Evolutionary conservation across 2,888 invertebrate genomes (phyloP).

Genomic region (Acleris cristana): DNA sequence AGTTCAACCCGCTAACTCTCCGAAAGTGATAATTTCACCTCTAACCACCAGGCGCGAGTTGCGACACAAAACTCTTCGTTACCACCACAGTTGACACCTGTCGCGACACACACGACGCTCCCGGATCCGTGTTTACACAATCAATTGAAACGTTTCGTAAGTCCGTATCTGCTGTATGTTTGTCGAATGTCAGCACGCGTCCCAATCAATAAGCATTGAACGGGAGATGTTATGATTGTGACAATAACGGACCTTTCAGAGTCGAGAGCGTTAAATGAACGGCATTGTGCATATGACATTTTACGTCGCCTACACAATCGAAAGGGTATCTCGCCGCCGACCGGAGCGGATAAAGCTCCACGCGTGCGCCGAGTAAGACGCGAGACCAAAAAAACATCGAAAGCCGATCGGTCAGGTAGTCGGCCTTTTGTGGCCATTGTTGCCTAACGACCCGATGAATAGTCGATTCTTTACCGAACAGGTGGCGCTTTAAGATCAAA

Average conservation of each 20-base stretch:
- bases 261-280: conserved; percentile 58
- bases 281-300: conserved; percentile 70
- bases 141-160: conserved; percentile 56
- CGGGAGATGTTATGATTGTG: conserved; percentile 67
- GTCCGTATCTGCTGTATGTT: conserved; percentile 58
- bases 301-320: conserved; percentile 68
- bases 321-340: conserved; percentile 57
- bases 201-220: conserved; percentile 57
- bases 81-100: conserved; percentile 62
- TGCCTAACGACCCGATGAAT: conserved; percentile 72
- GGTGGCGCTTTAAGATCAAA: conserved; percentile 60
- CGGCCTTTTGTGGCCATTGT: conserved; percentile 68
- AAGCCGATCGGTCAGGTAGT: conserved; percentile 67
- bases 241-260: conserved; percentile 52
- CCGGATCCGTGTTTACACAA: conserved; percentile 58
- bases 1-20: conserved; percentile 37
- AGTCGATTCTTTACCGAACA: conserved; percentile 55
- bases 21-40: conserved; percentile 47
- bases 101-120: conserved; percentile 52
- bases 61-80: conserved; percentile 54
- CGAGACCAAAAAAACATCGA: conserved; percentile 44
- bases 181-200: conserved; percentile 65
- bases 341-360: conserved; percentile 50
- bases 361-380: conserved; percentile 38
- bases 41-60: conserved; percentile 52